Evolutionary conservation across 1,140 invertebrate genomes (phyloP).

Genomic region (Drosophila eugracilis): DNA sequence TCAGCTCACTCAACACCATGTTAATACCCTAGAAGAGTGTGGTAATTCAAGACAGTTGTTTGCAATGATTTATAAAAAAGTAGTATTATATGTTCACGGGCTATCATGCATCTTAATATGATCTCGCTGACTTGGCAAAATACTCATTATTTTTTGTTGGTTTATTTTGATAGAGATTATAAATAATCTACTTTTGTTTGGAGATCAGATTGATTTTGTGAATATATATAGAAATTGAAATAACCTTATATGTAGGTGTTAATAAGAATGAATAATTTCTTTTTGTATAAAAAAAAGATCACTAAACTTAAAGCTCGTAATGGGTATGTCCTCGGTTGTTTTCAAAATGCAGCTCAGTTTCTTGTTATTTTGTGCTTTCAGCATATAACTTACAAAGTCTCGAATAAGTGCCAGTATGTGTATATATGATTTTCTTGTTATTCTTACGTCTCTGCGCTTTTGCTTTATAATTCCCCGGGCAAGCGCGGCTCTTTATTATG

Average conservation of each 20-base stretch:
- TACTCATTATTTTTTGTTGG: not conserved
- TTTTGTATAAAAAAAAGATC: too few species aligned
- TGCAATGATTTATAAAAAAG: constrained; percentile 9
- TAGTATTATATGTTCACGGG: not conserved
- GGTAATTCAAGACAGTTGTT: constrained; percentile 28
- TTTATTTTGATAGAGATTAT: too few species aligned
- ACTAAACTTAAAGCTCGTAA: not conserved
- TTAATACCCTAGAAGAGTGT: constrained; percentile 18
- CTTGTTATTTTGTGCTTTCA: constrained; percentile 55
- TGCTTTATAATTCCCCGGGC: constrained; percentile 56
- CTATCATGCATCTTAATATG: not conserved
- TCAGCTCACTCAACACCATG: constrained; percentile 10
- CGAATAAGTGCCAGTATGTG: constrained; percentile 24
- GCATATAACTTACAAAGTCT: constrained; percentile 78
- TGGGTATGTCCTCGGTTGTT: constrained; percentile 5
- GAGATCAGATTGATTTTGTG: too few species aligned
- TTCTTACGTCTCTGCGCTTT: constrained; percentile 63
- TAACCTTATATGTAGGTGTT: too few species aligned
- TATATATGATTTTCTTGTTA: constrained; percentile 35
- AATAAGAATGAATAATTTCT: too few species aligned
- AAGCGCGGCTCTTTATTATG: constrained; percentile 72
- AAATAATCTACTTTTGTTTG: too few species aligned
- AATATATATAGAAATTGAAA: too few species aligned
- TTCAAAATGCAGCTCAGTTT: not conserved
- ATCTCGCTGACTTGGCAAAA: constrained; percentile 9